Evolutionary conservation across 2,797 vertebrate genomes (phyloP), one percentile per base, ranked within the genome.

Genomic region (Scolopax rusticola): DNA sequence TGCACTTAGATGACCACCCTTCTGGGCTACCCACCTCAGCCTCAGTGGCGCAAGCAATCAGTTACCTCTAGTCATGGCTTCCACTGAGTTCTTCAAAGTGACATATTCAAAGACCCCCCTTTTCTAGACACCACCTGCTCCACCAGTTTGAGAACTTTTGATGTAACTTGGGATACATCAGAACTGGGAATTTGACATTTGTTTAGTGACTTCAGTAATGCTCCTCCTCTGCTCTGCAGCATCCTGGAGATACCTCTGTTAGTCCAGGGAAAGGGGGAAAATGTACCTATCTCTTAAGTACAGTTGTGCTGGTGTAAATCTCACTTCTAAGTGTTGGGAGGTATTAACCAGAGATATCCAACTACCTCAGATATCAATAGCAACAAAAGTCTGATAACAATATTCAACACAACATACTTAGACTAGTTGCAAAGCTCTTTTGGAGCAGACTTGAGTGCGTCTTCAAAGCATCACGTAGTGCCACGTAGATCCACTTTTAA

Each of bases 161-260:
- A 1, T 56, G 24, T 40, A n/a, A 56, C 0, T 4, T 54, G 47
- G 25, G 12, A 27, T 71, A 14, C 3, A 2, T 4, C 20, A 63
- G 43, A 67, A 43, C 6, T 56, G 43, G n/a, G 54, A 32, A 9
- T 14, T 10, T 38, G 60, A 60, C 32, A 53, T 5, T 17, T 5
- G 1, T 41, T 85, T 25, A 47, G 16, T 36, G 60, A 36, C 36
- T 41, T 87, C 54, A 69, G 6, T 28, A 54, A 47, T 23, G 10
- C 7, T 73, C 15, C 32, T 89, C 9, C 28, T 80, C 38, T 65
- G 15, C 36, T 71, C 57, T 64, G n/a, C 13, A 65, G 40, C 6
- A 15, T 47, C 16, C 30, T 88, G 74, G 38, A 85, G 18, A 43
- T 50, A 61, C 5, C 4, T 83, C 32, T 65, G 10, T 74, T 67